Evolutionary conservation across 2,888 invertebrate genomes (phyloP), one percentile per base, ranked within the genome.

Genomic region (Ormia ochracea): DNA sequence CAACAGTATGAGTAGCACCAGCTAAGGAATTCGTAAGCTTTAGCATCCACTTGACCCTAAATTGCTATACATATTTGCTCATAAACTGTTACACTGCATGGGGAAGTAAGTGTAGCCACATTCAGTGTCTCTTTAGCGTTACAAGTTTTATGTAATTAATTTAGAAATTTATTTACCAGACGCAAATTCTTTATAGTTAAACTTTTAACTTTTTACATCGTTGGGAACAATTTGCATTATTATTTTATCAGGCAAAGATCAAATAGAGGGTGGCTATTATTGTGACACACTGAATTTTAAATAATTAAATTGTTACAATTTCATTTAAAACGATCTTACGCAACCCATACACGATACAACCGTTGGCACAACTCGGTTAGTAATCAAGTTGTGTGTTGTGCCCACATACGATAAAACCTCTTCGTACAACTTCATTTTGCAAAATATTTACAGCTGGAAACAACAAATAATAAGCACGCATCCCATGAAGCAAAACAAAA

Each of bases 131-230:
- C 17, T 52, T 69, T 52, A 52, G 23, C 14, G 50, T 72, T 36
- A 45, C 38, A 72, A 54, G 48, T 54, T 72, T 78, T 66, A 70
- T 75, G 54, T 65, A 66, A 75, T 80, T 72, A 75, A 80, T 75
- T 80, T 79, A 61, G 59, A n/a, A 72, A 75, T 75, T 61, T 79
- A 75, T 70, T 75, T 75, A 75, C 65, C 59, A 66, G 59, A 75
- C 4, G 54, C 45, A 75, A 79, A 65, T 66, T 70, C 61, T 52
- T 52, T 43, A 43, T 65, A 48, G 65, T 75, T 59, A 28, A 75
- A 79, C 63, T 75, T 69, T 72, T 52, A 74, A 63, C 69, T 74
- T 78, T 74, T 65, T 61, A 23, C 69, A 70, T 69, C 75, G 54
- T 65, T 75, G 75, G 65, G 65, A 65, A 70, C 65, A 79, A 79